A percentile compares a stretch with the other conserved stretches of the same genome.
Conservation (phyloP, 2,888 invertebrate genomes). For the Glyphotaelius pellucidus region DNA sequence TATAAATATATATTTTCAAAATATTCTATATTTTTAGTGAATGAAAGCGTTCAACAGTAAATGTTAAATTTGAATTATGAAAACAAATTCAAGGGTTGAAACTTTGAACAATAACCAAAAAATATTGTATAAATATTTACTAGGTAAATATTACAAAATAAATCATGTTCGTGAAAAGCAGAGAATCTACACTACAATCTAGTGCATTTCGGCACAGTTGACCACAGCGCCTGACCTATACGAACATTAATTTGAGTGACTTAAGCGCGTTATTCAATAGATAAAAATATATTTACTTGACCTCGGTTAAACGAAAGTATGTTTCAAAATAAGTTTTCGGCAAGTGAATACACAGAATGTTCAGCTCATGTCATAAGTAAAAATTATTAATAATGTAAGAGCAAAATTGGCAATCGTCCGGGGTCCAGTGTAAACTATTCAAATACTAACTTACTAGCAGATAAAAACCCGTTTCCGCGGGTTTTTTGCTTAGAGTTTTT, state of each 20-base stretch:
- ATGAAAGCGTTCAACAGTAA: too few relatives aligned
- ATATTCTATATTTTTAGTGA: too few relatives aligned
- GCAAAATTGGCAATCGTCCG: too few relatives aligned
- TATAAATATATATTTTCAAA: too few relatives aligned
- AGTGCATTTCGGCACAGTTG: neutral
- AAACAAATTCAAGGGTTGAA: too few relatives aligned
- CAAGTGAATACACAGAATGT: neutral
- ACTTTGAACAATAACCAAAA: too few relatives aligned
- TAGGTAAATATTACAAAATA: neutral
- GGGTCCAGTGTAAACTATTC: too few relatives aligned
- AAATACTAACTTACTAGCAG: too few relatives aligned
- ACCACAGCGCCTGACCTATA: constrained; percentile 2
- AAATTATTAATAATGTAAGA: neutral
- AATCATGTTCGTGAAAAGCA: neutral
- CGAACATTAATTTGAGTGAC: neutral
- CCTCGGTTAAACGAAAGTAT: neutral
- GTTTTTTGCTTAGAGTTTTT: too few relatives aligned
- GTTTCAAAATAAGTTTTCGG: neutral
- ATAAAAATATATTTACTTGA: constrained; percentile 15
- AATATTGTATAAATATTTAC: neutral
- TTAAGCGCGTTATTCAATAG: neutral
- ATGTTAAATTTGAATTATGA: too few relatives aligned
- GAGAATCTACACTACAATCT: neutral
- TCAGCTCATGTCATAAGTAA: neutral
- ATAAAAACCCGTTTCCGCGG: too few relatives aligned